Base-by-base conservation (phyloP, 2,113 vertebrate genomes). In the Nibea coibor region DNA sequence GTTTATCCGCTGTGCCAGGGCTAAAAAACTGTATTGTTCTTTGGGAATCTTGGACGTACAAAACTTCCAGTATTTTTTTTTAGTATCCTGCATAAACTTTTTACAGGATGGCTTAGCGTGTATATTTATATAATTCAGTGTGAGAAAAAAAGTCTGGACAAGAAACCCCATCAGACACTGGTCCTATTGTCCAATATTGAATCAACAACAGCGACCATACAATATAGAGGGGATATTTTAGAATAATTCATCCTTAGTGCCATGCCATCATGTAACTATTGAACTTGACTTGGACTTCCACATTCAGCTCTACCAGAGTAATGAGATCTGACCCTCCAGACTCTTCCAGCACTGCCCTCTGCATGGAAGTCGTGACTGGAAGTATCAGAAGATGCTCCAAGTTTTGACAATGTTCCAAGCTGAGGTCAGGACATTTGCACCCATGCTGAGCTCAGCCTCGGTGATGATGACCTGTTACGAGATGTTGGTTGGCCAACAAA, bases 401-500 rank as follows among this genome's bases (percentile, higher is more conserved):
- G 2, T 56, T 50, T 61, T 59, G 56, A 72, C 22, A 45, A 20
- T 47, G 64, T 47, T 83, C 48, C 61, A n/a, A 20, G 43, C 4
- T 16, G 50, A 74, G 43, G 48, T 48, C 56, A 69, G 56, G 63
- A 72, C 24, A 47, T 53, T 22, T n/a, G 1, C 16, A 2, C 39
- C 16, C 4, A 3, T 28, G 22, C 39, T 45, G 69, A 71, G 51
- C 68, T 12, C 24, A 20, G n/a, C 39, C 53, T 42, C 28, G 62
- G 54, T 16, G 61, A 72, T 71, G 8, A 75, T 28, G n/a, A 28
- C 72, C 48, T 69, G 15, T 56, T 35, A 57, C 4, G 6, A 78
- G 31, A 16, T 45, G 15, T 54, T 24, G 35, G 56, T 57, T 56
- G 48, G 12, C 31, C 22, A 17, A 24, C 43, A 77, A 77, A 72